Evolutionary conservation across 2,113 vertebrate genomes (phyloP), one percentile per base, ranked within the genome.

Genomic region (Nesospiza acunhae): DNA sequence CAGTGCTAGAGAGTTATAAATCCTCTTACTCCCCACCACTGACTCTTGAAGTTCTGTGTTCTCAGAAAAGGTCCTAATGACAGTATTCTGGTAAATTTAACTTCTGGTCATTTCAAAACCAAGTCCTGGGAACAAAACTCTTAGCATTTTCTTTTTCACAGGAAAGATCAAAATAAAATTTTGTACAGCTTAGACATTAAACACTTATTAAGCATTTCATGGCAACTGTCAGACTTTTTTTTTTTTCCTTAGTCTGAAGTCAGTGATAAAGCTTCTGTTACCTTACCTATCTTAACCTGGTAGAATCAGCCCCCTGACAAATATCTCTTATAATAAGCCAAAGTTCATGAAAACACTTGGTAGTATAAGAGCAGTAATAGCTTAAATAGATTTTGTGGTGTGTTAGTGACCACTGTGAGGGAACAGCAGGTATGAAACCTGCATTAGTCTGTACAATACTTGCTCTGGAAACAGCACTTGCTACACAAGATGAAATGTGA

Each of bases 401-500:
- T 80, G 62, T 46, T 56, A 55, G 77, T 87, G 93, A 85, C 35
- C 26, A 72, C 30, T 1, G 1, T 22, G 59, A 75, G 47, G 52
- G 60, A 89, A 41, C 49, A 81, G 64, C 42, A 87, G 68, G 64
- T 76, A 72, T 58, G 49, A 87, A 81, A 52, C 17, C 26, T n/a
- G 67, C 64, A n/a, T 92, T 62, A 85, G 53, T 88, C 56, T 83
- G n/a, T n/a, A 89, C 22, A 69, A 47, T 35, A 66, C n/a, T 49
- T 59, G 42, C 63, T 70, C 75, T 92, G 70, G 72, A 81, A 95
- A 76, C 42, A 73, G 44, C 64, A 26, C 60, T 94, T 94, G 64
- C 37, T 94, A 69, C n/a, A 95, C 68, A 96, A 95, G 78, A 94
- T 56, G 84, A 87, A 95, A 76, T 77, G 93, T 94, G 74, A 37